A percentile compares a stretch with the other conserved stretches of the same genome.
phyloP scores from a whole-genome alignment of 2,113 vertebrate genomes.

The Polypterus bichir region DNA sequence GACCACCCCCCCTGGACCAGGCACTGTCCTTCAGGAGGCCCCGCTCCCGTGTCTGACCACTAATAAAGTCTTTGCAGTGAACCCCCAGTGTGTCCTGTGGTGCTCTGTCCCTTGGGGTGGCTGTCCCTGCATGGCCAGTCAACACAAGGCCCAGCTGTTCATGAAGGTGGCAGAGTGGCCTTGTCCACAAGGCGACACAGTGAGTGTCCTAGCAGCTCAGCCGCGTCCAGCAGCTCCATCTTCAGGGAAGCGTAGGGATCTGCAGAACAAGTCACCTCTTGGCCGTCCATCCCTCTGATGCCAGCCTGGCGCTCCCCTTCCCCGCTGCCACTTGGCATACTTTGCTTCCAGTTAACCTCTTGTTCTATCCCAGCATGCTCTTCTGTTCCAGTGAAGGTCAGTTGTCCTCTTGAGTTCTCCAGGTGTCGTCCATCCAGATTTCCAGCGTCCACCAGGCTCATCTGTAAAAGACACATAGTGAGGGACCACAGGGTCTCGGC shows the following conservation, averaged over 20 bases:
- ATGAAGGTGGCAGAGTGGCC: constrained; percentile 28
- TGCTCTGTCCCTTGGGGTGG: too few relatives aligned
- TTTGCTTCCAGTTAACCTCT: neutral
- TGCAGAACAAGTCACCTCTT: constrained; percentile 27
- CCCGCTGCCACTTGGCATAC: neutral
- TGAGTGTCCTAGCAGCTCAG: constrained; percentile 40
- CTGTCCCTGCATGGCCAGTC: too few relatives aligned
- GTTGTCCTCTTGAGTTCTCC: neutral
- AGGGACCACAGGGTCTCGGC: neutral
- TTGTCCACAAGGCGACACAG: constrained; percentile 52
- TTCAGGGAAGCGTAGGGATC: constrained; percentile 28
- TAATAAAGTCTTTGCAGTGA: too few relatives aligned
- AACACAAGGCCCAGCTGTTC: too few relatives aligned
- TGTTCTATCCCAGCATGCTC: neutral
- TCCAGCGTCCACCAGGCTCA: neutral
- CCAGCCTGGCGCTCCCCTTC: too few relatives aligned
- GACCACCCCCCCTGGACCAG: too few relatives aligned
- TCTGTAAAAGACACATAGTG: neutral
- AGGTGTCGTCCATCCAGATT: neutral
- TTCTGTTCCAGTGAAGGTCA: neutral
- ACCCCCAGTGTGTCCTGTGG: too few relatives aligned
- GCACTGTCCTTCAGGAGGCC: too few relatives aligned
- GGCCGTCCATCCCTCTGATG: neutral
- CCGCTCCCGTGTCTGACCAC: too few relatives aligned
- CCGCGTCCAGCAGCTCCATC: constrained; percentile 42